These are phyloP conservation scores for Oryzias dopingdopingensis DNA, from an alignment of 2,797 vertebrate species.

Conservation along the genomic window DNA sequence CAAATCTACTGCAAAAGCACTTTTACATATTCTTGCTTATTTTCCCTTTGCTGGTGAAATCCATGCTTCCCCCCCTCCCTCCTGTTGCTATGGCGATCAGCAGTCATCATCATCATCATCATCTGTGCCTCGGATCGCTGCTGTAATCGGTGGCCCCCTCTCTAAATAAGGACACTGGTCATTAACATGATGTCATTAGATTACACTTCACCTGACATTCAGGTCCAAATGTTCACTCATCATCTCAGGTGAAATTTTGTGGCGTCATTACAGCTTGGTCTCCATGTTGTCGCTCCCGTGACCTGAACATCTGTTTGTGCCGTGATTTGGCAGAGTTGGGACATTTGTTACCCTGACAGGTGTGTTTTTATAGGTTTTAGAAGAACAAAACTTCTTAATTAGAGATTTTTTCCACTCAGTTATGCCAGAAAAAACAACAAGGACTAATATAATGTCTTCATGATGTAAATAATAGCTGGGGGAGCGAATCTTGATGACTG, in stretches of 20 bases:
- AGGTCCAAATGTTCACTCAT: slow-evolving; percentile 7
- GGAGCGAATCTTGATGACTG: too few species aligned
- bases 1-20: slow-evolving; percentile 53
- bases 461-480: too few species aligned
- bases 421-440: neutral
- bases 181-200: slow-evolving; percentile 42
- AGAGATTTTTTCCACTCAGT: neutral
- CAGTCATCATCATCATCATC: slow-evolving; percentile 34
- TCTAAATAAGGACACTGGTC: slow-evolving; percentile 30
- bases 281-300: neutral
- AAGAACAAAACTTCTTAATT: neutral
- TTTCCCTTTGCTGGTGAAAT: slow-evolving; percentile 23
- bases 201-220: slow-evolving; percentile 24
- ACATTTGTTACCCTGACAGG: slow-evolving; percentile 18
- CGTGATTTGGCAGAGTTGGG: slow-evolving; percentile 18
- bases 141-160: slow-evolving; percentile 51
- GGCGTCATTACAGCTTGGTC: neutral
- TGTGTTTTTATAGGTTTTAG: neutral
- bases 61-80: slow-evolving; percentile 2
- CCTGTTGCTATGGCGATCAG: slow-evolving; percentile 53
- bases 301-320: slow-evolving; percentile 19
- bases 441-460: too few species aligned
- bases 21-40: slow-evolving; percentile 69
- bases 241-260: neutral
- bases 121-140: slow-evolving; percentile 37